A percentile compares a stretch with the other conserved stretches of the same genome.
Evolutionary conservation across 2,797 vertebrate genomes (phyloP).

Genomic region (Eulemur coronatus): DNA sequence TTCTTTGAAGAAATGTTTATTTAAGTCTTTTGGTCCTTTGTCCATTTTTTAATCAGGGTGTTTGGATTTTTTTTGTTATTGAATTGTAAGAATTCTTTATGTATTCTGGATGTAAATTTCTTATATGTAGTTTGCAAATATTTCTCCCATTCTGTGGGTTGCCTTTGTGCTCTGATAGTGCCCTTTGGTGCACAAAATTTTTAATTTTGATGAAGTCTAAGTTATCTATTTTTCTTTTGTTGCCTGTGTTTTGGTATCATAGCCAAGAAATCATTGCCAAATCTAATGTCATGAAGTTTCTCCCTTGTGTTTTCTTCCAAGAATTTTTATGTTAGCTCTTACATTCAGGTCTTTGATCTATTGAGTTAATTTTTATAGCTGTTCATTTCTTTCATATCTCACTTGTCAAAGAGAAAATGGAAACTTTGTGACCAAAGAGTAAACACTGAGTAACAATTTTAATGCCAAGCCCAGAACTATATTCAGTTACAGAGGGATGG

Average conservation of each 20-base stretch:
- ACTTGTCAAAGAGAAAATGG: background rate
- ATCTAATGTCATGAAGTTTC: background rate
- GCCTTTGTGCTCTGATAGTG: background rate
- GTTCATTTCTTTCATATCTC: background rate
- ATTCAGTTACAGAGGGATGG: background rate
- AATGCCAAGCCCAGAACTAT: background rate
- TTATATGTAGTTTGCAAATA: background rate
- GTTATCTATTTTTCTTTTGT: background rate
- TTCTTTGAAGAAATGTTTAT: background rate
- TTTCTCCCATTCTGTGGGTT: background rate
- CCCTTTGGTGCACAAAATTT: background rate
- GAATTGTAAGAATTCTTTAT: background rate
- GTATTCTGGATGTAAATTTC: background rate
- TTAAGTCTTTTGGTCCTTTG: background rate
- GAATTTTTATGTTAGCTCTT: conserved; percentile 4
- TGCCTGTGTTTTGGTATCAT: background rate
- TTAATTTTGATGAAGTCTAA: background rate
- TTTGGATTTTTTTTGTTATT: background rate
- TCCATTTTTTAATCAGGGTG: background rate
- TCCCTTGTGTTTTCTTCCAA: background rate
- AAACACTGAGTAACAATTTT: background rate
- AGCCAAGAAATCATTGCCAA: background rate
- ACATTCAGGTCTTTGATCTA: background rate
- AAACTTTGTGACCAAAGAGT: background rate
- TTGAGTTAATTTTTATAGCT: background rate